A percentile compares a stretch with the other conserved stretches of the same genome.
These are phyloP conservation scores for Recurvirostra avosetta DNA, from an alignment of 2,113 vertebrate species.

Conservation along the genomic window DNA sequence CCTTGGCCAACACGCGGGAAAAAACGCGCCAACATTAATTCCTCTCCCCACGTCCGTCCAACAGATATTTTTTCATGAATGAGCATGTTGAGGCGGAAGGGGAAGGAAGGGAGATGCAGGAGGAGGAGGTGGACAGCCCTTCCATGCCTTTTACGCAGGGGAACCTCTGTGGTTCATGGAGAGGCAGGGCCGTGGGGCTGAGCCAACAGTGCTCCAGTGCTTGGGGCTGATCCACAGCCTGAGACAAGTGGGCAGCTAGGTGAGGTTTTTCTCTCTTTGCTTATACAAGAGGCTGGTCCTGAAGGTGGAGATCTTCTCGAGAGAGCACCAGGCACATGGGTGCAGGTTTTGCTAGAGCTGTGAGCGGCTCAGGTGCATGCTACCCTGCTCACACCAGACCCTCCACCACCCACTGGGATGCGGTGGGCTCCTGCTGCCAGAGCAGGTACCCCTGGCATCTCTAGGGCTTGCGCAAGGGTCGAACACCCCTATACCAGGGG, in stretches of 20 bases:
- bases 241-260: accelerated
- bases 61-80: constrained; percentile 35
- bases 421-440: background rate
- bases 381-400: background rate
- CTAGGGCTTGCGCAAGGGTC: background rate
- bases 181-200: background rate
- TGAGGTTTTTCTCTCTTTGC: background rate
- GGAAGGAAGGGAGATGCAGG: background rate
- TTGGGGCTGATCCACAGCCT: background rate
- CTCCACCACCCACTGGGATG: background rate
- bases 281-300: background rate
- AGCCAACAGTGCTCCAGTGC: background rate
- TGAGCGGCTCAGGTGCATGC: background rate
- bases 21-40: background rate
- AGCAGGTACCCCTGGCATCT: background rate
- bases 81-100: background rate
- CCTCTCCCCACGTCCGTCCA: background rate
- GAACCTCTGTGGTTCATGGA: background rate
- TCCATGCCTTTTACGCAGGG: background rate
- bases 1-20: background rate
- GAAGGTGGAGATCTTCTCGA: background rate
- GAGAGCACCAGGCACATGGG: background rate
- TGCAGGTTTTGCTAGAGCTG: background rate
- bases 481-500: background rate
- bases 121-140: background rate